phyloP scores from a whole-genome alignment of 2,888 invertebrate genomes.

The Chrysotoxum bicinctum region DNA sequence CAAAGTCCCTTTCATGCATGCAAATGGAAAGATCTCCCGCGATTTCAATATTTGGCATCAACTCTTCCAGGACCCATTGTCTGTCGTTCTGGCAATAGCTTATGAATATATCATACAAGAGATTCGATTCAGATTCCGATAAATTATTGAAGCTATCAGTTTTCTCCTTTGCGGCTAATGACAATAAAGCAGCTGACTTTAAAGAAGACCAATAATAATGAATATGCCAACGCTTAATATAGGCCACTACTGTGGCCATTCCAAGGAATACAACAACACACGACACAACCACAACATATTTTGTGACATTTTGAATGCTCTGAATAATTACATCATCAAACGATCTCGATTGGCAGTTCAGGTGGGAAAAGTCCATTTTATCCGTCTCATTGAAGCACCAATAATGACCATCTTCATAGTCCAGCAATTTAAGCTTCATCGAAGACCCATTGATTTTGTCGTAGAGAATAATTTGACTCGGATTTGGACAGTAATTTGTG shows the following conservation, averaged over 20 bases:
- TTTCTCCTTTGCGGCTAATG: slow-evolving; percentile 83
- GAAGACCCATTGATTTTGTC: slow-evolving; percentile 72
- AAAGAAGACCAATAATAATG: slow-evolving; percentile 84
- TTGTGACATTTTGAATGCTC: slow-evolving; percentile 73
- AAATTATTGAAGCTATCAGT: slow-evolving; percentile 75
- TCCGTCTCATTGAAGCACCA: slow-evolving; percentile 80
- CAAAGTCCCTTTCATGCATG: slow-evolving; percentile 88
- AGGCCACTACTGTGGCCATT: slow-evolving; percentile 77
- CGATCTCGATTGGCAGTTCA: slow-evolving; percentile 74
- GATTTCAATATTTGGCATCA: slow-evolving; percentile 85
- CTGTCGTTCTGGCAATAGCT: slow-evolving; percentile 87
- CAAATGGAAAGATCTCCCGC: slow-evolving; percentile 85
- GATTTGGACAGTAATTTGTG: slow-evolving; percentile 34
- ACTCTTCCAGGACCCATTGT: slow-evolving; percentile 85
- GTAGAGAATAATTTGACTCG: slow-evolving; percentile 48
- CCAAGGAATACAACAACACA: slow-evolving; percentile 73
- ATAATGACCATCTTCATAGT: slow-evolving; percentile 79
- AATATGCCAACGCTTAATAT: slow-evolving; percentile 83
- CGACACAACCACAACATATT: slow-evolving; percentile 73
- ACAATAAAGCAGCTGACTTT: slow-evolving; percentile 84
- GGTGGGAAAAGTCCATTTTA: slow-evolving; percentile 75
- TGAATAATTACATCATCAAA: slow-evolving; percentile 55
- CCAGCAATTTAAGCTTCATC: slow-evolving; percentile 78
- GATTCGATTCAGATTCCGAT: slow-evolving; percentile 75
- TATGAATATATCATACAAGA: slow-evolving; percentile 86